Percentiles rank a stretch among this genome's conserved stretches.
These are phyloP conservation scores for Periophthalmus magnuspinnatus DNA, from an alignment of 2,797 vertebrate species.

Conservation along the genomic window DNA sequence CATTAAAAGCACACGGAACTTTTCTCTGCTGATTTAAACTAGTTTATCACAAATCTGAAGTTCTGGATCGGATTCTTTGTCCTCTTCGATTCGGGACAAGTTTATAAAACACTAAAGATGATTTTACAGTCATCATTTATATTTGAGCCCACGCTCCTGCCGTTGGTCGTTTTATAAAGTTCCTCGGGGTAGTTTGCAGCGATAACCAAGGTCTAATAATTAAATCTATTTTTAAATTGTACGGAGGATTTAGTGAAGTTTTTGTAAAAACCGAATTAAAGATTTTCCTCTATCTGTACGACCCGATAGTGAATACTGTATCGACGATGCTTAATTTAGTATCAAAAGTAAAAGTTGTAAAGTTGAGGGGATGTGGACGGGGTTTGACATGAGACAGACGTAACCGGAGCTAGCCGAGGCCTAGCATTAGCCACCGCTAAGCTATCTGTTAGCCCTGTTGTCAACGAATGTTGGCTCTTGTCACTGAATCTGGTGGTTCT, in stretches of 20 bases:
- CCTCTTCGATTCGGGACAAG: constrained; percentile 28
- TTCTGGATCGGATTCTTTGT: accelerated
- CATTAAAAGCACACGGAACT: not conserved
- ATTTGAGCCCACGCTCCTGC: not conserved
- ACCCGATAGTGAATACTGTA: accelerated
- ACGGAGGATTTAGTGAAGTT: accelerated
- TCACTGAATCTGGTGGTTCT: not conserved
- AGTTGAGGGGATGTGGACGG: not conserved
- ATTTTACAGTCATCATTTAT: not conserved
- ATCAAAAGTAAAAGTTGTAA: not conserved
- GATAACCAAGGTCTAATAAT: not conserved
- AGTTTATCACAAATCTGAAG: not conserved
- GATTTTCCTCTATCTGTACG: accelerated
- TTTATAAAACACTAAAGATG: no score
- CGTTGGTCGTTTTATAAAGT: constrained; percentile 33
- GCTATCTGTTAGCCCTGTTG: constrained; percentile 42
- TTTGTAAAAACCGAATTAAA: constrained; percentile 30
- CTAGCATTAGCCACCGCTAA: constrained; percentile 50
- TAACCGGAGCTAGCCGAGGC: constrained; percentile 40
- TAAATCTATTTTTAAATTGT: no score
- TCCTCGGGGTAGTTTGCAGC: not conserved
- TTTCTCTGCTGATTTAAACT: not conserved
- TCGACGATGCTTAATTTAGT: accelerated
- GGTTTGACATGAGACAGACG: constrained; percentile 15
- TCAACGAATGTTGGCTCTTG: constrained; percentile 30